phyloP scores from a whole-genome alignment of 2,113 vertebrate genomes.

The Dinomys branickii region DNA sequence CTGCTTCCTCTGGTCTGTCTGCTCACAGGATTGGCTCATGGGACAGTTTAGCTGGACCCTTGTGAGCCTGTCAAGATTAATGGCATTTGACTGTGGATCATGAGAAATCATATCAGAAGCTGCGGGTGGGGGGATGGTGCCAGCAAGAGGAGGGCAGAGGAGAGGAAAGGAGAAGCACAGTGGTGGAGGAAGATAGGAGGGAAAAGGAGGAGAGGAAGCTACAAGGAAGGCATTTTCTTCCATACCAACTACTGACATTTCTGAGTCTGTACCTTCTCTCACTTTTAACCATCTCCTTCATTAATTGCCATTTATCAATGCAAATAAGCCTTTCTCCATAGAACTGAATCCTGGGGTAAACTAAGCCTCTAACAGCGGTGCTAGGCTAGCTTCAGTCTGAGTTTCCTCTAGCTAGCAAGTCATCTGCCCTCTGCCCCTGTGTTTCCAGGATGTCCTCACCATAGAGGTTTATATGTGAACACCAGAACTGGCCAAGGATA shows the following conservation, averaged over 20 bases:
- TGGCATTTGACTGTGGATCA: slow-evolving; percentile 72
- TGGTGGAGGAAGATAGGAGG: not conserved
- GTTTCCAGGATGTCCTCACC: not conserved
- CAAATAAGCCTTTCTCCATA: slow-evolving; percentile 50
- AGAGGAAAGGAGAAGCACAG: not conserved
- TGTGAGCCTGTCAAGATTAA: slow-evolving; percentile 47
- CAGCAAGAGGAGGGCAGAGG: not conserved
- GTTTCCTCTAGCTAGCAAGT: not conserved
- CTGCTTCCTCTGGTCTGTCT: slow-evolving; percentile 30
- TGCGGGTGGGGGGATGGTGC: not conserved
- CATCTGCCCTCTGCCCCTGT: not conserved
- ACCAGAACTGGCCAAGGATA: not conserved
- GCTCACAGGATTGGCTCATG: slow-evolving; percentile 70
- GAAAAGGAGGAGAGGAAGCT: not conserved
- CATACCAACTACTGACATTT: slow-evolving; percentile 38
- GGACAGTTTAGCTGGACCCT: slow-evolving; percentile 62
- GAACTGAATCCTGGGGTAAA: slow-evolving; percentile 64
- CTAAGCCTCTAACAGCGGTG: not conserved
- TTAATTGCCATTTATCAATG: slow-evolving; percentile 69
- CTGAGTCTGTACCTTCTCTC: slow-evolving; percentile 50
- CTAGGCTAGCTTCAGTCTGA: not conserved
- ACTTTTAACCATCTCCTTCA: slow-evolving; percentile 54
- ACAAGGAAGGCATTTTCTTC: slow-evolving; percentile 30
- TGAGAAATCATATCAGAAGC: slow-evolving; percentile 68
- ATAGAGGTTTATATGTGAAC: not conserved